Conservation (phyloP, 2,113 vertebrate genomes). For the Gymnarchus niloticus region DNA sequence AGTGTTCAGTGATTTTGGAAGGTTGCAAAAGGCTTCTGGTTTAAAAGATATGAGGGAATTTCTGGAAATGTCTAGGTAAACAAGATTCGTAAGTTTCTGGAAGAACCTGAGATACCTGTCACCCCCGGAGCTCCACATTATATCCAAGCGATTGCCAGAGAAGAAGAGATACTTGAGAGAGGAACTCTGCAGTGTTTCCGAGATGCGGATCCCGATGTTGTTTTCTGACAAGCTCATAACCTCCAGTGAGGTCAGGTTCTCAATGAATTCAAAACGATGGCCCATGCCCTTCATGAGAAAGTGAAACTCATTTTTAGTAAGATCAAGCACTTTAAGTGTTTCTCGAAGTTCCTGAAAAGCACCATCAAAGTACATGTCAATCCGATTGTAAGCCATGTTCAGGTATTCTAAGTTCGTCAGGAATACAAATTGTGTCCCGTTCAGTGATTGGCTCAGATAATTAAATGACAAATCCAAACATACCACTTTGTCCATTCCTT, state of each 20-base stretch:
- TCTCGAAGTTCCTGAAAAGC: conserved; percentile 56
- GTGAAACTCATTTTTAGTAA: conserved; percentile 67
- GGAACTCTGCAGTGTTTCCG: conserved; percentile 48
- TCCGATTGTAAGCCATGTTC: conserved; percentile 65
- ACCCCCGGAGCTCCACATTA: conserved; percentile 59
- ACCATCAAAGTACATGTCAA: conserved; percentile 61
- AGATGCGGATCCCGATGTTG: conserved; percentile 59
- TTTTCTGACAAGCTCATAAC: conserved; percentile 65
- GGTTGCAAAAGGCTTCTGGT: conserved; percentile 42
- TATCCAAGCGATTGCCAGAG: conserved; percentile 55
- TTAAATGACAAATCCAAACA: conserved; percentile 70
- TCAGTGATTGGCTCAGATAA: conserved; percentile 65
- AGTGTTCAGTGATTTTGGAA: conserved; percentile 50
- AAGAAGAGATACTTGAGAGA: conserved; percentile 63
- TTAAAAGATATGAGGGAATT: conserved; percentile 55
- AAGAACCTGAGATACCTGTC: conserved; percentile 62
- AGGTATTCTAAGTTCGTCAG: conserved; percentile 55
- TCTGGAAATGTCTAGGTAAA: conserved; percentile 62
- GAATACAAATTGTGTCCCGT: conserved; percentile 40
- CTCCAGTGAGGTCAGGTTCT: conserved; percentile 50
- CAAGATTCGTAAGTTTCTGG: conserved; percentile 58
- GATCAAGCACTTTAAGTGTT: conserved; percentile 62
- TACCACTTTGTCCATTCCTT: conserved; percentile 59
- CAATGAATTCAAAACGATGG: conserved; percentile 60
- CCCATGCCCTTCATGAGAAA: conserved; percentile 69